Conservation (phyloP, 2,113 vertebrate genomes). For the Cryptomyrus ogoouensis region DNA sequence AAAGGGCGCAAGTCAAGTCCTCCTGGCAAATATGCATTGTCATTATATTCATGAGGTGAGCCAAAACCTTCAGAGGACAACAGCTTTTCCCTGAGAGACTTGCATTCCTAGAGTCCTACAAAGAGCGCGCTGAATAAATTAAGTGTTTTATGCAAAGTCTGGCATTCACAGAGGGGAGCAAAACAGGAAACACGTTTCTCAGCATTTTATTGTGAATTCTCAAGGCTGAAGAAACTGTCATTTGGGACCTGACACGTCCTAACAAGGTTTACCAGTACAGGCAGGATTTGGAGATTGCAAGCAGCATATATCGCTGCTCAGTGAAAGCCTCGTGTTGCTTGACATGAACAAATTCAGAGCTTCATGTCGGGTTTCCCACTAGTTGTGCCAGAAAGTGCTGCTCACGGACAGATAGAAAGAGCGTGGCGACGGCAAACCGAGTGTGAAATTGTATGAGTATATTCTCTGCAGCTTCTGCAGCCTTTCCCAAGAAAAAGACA, state of each 20-base stretch:
- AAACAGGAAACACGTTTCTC: not conserved
- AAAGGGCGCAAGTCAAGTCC: not conserved
- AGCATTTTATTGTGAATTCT: not conserved
- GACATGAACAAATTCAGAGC: not conserved
- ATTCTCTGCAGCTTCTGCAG: not conserved
- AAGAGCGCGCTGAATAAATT: not conserved
- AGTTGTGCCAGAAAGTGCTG: not conserved
- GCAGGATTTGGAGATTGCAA: not conserved
- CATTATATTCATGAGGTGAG: not conserved
- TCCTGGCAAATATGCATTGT: not conserved
- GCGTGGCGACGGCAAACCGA: not conserved
- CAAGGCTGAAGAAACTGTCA: not conserved
- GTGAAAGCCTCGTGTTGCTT: not conserved
- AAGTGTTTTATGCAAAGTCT: not conserved
- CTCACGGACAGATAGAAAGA: not conserved
- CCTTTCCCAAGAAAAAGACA: not conserved
- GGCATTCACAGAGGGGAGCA: not conserved
- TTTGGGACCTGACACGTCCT: not conserved
- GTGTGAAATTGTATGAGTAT: not conserved
- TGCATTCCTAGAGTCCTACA: not conserved
- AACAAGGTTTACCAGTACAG: not conserved
- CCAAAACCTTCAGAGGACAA: not conserved
- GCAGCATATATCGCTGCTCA: not conserved
- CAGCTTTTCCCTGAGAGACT: not conserved
- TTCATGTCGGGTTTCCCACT: not conserved